Evolutionary conservation across 2,797 vertebrate species (phyloP).

Genomic region (Peromyscus melanophrys): DNA sequence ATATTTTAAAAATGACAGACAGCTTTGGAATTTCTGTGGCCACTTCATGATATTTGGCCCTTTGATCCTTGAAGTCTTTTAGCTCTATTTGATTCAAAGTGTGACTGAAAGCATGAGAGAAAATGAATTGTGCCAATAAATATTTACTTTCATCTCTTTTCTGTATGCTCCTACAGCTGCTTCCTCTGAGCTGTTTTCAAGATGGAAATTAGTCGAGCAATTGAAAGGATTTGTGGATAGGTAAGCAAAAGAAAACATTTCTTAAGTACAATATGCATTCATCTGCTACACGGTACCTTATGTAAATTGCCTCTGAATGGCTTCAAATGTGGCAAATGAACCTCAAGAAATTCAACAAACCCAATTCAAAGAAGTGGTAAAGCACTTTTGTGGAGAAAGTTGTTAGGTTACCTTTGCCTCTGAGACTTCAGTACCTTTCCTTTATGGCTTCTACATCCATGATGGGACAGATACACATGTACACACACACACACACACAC

Average conservation of each 20-base stretch:
- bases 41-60: conserved; percentile 66
- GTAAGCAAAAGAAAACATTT: conserved; percentile 1
- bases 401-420: background rate
- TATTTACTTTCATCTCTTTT: conserved; percentile 79
- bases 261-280: background rate
- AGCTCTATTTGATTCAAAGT: conserved; percentile 61
- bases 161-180: background rate
- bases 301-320: conserved; percentile 20
- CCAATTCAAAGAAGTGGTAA: background rate
- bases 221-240: conserved; percentile 49
- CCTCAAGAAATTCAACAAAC: conserved; percentile 30
- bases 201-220: conserved; percentile 54
- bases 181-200: conserved; percentile 51
- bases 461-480: background rate
- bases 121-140: conserved; percentile 72
- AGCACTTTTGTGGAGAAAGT: background rate
- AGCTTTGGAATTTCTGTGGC: conserved; percentile 62
- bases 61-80: conserved; percentile 71
- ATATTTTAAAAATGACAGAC: conserved; percentile 66
- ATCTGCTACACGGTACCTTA: background rate
- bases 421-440: background rate
- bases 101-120: conserved; percentile 58
- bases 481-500: no score
- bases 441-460: background rate
- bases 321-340: background rate